A percentile compares a stretch with the other conserved stretches of the same genome.
Conservation (phyloP, 1,140 invertebrate species). For the Drosophila persimilis region DNA sequence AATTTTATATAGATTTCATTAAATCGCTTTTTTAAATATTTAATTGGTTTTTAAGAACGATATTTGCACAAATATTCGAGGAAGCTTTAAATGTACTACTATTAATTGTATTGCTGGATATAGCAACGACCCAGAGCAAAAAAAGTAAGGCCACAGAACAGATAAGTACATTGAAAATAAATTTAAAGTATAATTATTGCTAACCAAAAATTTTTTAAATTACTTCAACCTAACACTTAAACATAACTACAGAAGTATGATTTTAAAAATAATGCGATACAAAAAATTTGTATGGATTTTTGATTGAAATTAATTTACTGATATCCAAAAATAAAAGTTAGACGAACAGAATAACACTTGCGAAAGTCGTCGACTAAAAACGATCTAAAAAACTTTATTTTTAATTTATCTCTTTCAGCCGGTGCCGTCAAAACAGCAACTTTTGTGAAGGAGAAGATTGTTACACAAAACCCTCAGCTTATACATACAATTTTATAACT, state of each 20-base stretch:
- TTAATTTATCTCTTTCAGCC: slow-evolving; percentile 84
- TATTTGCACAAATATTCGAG: slow-evolving; percentile 95
- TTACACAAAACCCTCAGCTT: slow-evolving; percentile 90
- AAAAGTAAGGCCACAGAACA: slow-evolving; percentile 86
- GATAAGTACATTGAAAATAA: too few relatives aligned
- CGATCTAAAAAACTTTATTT: background rate
- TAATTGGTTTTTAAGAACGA: slow-evolving; percentile 81
- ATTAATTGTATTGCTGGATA: slow-evolving; percentile 94
- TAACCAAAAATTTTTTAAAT: too few relatives aligned
- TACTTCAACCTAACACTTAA: background rate
- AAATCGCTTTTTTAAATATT: background rate
- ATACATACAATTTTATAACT: slow-evolving; percentile 95
- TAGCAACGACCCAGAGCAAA: slow-evolving; percentile 87
- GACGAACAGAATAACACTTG: too few relatives aligned
- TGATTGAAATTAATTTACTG: too few relatives aligned
- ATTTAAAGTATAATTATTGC: too few relatives aligned
- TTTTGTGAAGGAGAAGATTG: slow-evolving; percentile 90
- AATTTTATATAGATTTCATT: background rate
- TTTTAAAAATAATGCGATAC: too few relatives aligned
- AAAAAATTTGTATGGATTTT: too few relatives aligned
- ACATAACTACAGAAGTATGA: too few relatives aligned
- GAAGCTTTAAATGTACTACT: slow-evolving; percentile 92
- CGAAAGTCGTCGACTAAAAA: too few relatives aligned
- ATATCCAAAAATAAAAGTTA: too few relatives aligned
- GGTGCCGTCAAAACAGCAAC: slow-evolving; percentile 89